phyloP scores from a whole-genome alignment of 2,797 vertebrate genomes.

The Diplodus sargus region DNA sequence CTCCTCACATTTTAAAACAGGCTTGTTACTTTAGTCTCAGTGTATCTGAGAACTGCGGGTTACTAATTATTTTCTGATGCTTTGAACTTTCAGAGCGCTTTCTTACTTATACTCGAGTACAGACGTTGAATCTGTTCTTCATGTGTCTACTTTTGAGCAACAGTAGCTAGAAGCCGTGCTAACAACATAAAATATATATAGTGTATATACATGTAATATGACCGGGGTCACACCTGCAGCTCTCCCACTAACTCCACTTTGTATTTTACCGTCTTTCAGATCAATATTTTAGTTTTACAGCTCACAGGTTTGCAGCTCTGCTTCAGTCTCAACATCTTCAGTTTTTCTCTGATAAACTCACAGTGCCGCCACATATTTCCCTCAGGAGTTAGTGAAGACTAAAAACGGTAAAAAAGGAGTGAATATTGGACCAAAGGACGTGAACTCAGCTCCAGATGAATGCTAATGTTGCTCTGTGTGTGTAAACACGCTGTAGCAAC shows the following conservation, averaged over 20 bases:
- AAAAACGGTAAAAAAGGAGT: neutral
- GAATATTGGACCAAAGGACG: constrained; percentile 9
- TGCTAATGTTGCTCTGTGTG: neutral
- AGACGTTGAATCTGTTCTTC: too few relatives aligned
- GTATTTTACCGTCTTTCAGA: neutral
- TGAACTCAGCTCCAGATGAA: neutral
- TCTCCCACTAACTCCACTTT: neutral
- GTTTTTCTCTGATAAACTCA: neutral
- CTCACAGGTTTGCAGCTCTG: neutral
- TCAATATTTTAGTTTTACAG: neutral
- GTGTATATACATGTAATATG: neutral
- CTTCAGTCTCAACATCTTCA: neutral
- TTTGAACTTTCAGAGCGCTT: too few relatives aligned
- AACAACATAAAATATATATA: neutral
- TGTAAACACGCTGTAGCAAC: neutral
- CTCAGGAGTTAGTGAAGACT: constrained; percentile 2
- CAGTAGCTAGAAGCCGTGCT: constrained; percentile 14
- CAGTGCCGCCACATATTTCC: neutral
- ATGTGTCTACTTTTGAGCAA: neutral
- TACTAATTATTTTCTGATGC: too few relatives aligned
- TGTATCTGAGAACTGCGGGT: too few relatives aligned
- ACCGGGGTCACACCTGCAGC: neutral
- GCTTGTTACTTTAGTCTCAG: too few relatives aligned
- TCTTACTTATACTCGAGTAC: too few relatives aligned
- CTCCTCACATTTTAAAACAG: too few relatives aligned